phyloP scores from a whole-genome alignment of 2,888 invertebrate genomes.

The Meiosimyza platycephala region DNA sequence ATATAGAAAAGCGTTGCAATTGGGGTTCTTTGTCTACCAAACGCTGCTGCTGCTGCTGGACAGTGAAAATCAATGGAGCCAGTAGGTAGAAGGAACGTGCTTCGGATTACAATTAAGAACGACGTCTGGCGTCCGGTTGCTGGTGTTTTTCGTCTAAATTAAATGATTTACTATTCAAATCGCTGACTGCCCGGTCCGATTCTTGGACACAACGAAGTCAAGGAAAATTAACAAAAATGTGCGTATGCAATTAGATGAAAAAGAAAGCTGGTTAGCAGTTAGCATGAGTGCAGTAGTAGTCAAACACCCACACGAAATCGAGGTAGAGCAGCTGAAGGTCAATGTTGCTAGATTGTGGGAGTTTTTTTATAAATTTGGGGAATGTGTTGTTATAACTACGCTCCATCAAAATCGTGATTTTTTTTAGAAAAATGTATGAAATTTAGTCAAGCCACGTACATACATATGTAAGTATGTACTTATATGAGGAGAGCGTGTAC shows the following conservation, averaged over 20 bases:
- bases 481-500: no score
- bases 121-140: conserved; percentile 23
- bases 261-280: not conserved
- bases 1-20: not conserved
- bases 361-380: no score
- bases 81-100: conserved; percentile 48
- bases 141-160: conserved; percentile 45
- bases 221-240: conserved; percentile 13
- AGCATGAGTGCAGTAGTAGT: not conserved
- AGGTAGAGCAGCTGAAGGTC: no score
- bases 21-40: conserved; percentile 7
- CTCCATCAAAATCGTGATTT: no score
- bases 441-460: no score
- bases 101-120: conserved; percentile 53
- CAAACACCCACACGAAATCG: no score
- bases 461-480: no score
- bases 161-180: conserved; percentile 55
- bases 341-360: no score
- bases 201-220: not conserved
- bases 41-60: not conserved
- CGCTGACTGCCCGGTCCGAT: not conserved
- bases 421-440: no score
- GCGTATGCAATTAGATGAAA: conserved; percentile 27
- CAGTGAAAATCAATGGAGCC: conserved; percentile 1
- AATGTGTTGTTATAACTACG: no score